phyloP scores from a whole-genome alignment of 1,140 invertebrate genomes.

The Globodera rostochiensis region DNA sequence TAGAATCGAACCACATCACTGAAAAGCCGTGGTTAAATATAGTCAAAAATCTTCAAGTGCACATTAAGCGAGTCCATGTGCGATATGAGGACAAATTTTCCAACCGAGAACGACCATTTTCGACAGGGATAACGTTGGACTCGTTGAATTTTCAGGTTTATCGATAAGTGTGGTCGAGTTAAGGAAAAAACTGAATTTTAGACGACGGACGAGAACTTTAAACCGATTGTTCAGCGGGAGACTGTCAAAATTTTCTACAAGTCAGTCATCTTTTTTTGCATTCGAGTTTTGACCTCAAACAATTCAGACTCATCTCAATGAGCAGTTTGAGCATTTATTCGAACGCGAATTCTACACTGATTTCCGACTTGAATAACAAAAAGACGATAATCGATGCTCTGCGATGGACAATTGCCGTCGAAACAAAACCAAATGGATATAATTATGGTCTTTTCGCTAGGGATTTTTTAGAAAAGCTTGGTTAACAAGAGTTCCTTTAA shows the following conservation, averaged over 20 bases:
- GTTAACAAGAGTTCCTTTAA: background rate
- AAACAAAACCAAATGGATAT: constrained; percentile 72
- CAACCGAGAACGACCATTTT: constrained; percentile 79
- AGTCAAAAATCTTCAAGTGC: constrained; percentile 94
- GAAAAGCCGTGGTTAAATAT: constrained; percentile 91
- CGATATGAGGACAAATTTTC: constrained; percentile 88
- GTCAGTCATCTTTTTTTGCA: background rate
- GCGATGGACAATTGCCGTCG: constrained; percentile 73
- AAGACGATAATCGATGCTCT: constrained; percentile 68
- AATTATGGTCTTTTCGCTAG: constrained; percentile 73
- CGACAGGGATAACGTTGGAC: constrained; percentile 81
- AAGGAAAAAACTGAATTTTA: constrained; percentile 63
- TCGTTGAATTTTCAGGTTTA: constrained; percentile 66
- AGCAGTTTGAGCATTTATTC: constrained; percentile 86
- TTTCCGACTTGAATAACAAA: constrained; percentile 51
- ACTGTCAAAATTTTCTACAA: constrained; percentile 66
- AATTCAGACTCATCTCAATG: constrained; percentile 71
- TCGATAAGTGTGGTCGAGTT: too few relatives aligned
- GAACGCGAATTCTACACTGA: constrained; percentile 76
- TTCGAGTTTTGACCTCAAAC: background rate
- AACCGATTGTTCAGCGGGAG: constrained; percentile 78
- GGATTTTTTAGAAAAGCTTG: constrained; percentile 53
- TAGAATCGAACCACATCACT: constrained; percentile 75
- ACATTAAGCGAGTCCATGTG: constrained; percentile 88
- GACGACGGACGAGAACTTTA: constrained; percentile 83